A percentile compares a stretch with the other conserved stretches of the same genome.
These are phyloP conservation scores for Lacerta viridis DNA, from an alignment of 2,797 vertebrate species.

Conservation along the genomic window DNA sequence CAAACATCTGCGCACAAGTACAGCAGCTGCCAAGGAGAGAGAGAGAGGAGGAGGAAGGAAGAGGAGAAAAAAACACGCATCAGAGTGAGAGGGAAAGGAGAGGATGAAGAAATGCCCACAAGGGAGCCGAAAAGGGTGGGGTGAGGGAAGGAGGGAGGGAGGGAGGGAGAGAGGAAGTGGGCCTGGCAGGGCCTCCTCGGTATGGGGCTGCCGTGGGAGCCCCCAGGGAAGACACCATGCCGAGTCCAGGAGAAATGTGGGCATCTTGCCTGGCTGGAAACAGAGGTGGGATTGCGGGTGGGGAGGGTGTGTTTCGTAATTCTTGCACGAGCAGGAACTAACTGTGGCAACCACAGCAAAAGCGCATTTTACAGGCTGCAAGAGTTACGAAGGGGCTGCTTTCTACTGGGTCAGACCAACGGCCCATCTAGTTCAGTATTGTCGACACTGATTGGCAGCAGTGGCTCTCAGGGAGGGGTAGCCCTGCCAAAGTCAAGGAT, in stretches of 20 bases:
- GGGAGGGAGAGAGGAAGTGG: not conserved
- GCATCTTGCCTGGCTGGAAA: not conserved
- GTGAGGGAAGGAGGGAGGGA: not conserved
- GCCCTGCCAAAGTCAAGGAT: not conserved
- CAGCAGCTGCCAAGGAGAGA: constrained; percentile 83
- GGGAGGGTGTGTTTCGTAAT: not conserved
- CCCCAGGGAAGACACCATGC: not conserved
- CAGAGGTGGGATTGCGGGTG: not conserved
- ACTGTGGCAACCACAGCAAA: not conserved
- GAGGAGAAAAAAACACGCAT: not conserved
- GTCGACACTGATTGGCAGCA: not conserved
- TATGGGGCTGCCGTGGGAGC: too few relatives aligned
- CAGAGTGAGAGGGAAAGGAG: not conserved
- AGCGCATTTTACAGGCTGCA: not conserved
- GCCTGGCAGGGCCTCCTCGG: not conserved
- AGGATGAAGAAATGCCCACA: not conserved
- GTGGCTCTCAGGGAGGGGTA: not conserved
- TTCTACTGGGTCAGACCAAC: too few relatives aligned
- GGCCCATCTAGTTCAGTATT: not conserved
- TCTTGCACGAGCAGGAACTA: not conserved
- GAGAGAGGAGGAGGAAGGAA: not conserved
- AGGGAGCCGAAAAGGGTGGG: not conserved
- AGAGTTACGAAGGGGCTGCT: not conserved
- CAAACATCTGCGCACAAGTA: constrained; percentile 92
- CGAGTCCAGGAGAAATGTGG: not conserved